Base-by-base conservation (phyloP, 2,797 vertebrate genomes). In the Coendou prehensilis region DNA sequence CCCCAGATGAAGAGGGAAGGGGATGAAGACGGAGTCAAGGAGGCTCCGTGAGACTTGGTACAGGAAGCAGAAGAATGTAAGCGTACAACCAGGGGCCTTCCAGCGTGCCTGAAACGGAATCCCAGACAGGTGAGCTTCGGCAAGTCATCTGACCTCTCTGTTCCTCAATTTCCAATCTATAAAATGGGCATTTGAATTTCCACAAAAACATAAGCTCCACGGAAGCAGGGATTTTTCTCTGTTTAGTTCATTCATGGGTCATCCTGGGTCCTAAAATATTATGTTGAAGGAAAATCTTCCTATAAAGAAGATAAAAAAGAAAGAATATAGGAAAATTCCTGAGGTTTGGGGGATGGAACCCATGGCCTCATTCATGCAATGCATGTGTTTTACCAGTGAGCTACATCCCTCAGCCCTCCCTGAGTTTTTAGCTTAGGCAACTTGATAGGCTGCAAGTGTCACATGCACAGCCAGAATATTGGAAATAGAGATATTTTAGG, bases 151-250 rank as follows among this genome's bases (percentile, higher is more conserved):
- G 41, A 41, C 59, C 17, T 59, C 33, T 28, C 56, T 18, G 8
- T 52, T 57, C 73, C 73, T 95, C 56, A 20, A 20, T 64, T 90
- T 92, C 87, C 50, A 82, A 75, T 94, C 26, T 61, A 63, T 41
- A 57, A 75, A 79, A 69, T 17, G 52, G 54, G 45, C 11, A 56
- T 30, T 63, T 37, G 50, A 11, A 93, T 54, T 57, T 88, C 80
- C 56, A 69, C 0, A 0, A 83, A 82, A 89, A 56, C 18, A 33
- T 5, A 52, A 56, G 4, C 45, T 81, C 64, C 18, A 54, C 0
- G 0, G 33, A 56, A 78, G 45, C 52, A 79, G 45, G 56, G 47
- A 14, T 15, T 37, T 57, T 87, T 73, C 33, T 91, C 52, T 23
- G 2, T 45, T 30, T 10, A 57, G 56, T 37, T 71, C n/a, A 52